Percentiles rank a stretch among this genome's conserved stretches.
These are phyloP conservation scores for Oikopleura albicans DNA, from an alignment of 23 tunicate species.

Conservation along the genomic window DNA sequence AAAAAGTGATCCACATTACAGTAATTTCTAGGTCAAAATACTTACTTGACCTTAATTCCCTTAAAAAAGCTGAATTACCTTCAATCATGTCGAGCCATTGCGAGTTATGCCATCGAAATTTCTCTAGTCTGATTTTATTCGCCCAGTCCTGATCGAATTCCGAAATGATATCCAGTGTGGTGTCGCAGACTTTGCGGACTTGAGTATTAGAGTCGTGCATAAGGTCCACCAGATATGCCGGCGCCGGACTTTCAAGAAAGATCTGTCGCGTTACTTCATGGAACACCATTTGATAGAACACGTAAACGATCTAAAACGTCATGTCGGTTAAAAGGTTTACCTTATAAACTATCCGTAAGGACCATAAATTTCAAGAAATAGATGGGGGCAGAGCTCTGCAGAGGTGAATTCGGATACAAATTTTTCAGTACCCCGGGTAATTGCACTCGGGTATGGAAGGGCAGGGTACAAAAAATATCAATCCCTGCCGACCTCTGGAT, in stretches of 20 bases:
- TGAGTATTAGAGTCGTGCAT: conserved; percentile 82
- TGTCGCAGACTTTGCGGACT: conserved; percentile 80
- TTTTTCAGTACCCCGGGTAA: no score
- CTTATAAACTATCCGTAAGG: no score
- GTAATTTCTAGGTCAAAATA: no score
- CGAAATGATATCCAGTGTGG: conserved; percentile 83
- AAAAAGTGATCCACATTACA: no score
- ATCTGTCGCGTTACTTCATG: conserved; percentile 68
- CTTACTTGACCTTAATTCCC: no score
- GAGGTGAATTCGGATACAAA: no score
- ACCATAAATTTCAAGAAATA: no score
- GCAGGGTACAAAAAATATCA: no score
- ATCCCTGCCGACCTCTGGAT: no score
- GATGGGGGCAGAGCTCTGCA: no score
- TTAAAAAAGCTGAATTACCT: no score
- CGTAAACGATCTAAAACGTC: conserved; percentile 60
- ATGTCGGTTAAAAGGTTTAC: neutral
- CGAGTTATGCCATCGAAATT: conserved; percentile 92
- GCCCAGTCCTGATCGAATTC: conserved; percentile 76
- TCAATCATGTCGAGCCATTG: conserved; percentile 98
- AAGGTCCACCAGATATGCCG: conserved; percentile 78
- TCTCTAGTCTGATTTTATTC: conserved; percentile 38
- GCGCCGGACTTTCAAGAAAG: conserved; percentile 70
- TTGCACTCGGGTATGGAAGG: no score
- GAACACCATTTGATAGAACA: conserved; percentile 88